Conservation (phyloP, 2,113 vertebrate genomes). For the Oreochromis tanganicae region DNA sequence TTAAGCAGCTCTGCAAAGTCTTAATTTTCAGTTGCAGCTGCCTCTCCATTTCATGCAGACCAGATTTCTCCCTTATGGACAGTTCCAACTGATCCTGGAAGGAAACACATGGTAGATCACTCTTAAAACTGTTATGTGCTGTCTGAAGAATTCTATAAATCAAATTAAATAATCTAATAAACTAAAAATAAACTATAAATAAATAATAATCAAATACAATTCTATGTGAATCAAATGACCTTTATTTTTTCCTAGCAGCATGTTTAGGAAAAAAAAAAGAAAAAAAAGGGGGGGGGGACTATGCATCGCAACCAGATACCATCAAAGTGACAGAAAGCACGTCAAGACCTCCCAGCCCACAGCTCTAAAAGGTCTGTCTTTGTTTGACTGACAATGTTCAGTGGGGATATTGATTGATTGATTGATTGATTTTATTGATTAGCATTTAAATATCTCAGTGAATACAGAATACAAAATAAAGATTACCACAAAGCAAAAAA, state of each 20-base stretch:
- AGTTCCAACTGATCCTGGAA: slow-evolving; percentile 88
- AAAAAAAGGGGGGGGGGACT: accelerated
- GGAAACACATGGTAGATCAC: neutral
- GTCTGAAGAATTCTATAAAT: neutral
- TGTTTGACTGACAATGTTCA: neutral
- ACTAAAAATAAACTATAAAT: neutral
- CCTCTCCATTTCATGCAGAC: slow-evolving; percentile 88
- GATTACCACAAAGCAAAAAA: too few relatives aligned
- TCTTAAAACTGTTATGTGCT: neutral
- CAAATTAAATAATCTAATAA: neutral
- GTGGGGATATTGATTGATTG: neutral
- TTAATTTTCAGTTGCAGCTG: slow-evolving; percentile 91
- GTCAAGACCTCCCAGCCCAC: neutral
- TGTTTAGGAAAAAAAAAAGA: neutral
- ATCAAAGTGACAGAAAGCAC: neutral
- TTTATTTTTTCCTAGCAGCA: neutral
- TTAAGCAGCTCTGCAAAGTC: slow-evolving; percentile 88
- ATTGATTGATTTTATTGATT: too few relatives aligned
- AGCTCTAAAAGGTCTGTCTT: neutral
- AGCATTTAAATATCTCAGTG: too few relatives aligned
- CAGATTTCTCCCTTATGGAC: slow-evolving; percentile 85
- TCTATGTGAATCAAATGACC: neutral
- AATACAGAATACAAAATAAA: too few relatives aligned
- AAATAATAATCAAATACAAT: neutral
- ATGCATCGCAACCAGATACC: neutral